A percentile compares a stretch with the other conserved stretches of the same genome.
These are phyloP conservation scores for Poeciliopsis turrubarensis DNA, from an alignment of 2,113 vertebrate species.

Conservation along the genomic window DNA sequence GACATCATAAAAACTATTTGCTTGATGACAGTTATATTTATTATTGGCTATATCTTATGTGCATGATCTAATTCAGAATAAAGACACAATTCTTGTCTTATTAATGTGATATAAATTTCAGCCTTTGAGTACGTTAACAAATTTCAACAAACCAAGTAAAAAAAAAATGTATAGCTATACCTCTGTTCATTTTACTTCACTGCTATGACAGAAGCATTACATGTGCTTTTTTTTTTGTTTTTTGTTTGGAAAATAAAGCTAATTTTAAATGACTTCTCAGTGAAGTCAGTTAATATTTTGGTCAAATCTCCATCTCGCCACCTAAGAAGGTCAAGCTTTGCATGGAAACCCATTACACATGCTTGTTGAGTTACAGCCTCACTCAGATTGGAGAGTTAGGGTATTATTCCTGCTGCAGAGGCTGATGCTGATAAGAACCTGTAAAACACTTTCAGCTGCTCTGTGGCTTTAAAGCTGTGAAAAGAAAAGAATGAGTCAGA, in stretches of 20 bases:
- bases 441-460: slow-evolving; percentile 34
- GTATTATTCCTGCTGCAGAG: background rate
- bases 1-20: background rate
- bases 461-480: slow-evolving; percentile 21
- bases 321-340: slow-evolving; percentile 7
- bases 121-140: background rate
- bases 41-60: background rate
- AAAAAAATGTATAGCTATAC: background rate
- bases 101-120: background rate
- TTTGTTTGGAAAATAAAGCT: background rate
- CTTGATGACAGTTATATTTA: background rate
- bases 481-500: slow-evolving; percentile 28
- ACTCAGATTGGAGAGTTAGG: slow-evolving; percentile 4
- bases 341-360: slow-evolving; percentile 6
- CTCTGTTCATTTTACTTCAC: background rate
- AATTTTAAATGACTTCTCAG: background rate
- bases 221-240: no score
- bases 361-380: slow-evolving; percentile 1
- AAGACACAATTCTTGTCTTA: background rate
- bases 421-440: slow-evolving; percentile 19
- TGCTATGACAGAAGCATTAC: no score
- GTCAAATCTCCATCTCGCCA: slow-evolving; percentile 9
- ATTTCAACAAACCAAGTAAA: background rate
- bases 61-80: background rate
- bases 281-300: background rate